Conservation (phyloP, 2,888 invertebrate genomes). For the Diloba caeruleocephala region DNA sequence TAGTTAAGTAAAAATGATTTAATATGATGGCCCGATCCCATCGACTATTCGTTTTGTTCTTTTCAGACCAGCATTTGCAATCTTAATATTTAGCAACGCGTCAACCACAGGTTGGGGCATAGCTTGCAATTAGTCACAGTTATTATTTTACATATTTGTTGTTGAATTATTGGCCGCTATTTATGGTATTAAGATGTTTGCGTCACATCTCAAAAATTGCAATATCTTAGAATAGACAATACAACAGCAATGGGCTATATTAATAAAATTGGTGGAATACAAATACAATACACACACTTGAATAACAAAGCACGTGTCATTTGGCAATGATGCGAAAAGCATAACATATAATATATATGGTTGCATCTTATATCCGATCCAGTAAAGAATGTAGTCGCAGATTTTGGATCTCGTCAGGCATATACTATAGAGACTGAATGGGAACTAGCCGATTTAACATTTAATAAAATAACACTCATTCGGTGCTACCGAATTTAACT, state of each 20-base stretch:
- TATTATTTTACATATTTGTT: too few relatives aligned
- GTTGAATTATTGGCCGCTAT: too few relatives aligned
- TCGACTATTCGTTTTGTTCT: too few relatives aligned
- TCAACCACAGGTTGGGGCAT: too few relatives aligned
- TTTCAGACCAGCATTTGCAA: slow-evolving; percentile 16
- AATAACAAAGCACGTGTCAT: too few relatives aligned
- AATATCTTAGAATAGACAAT: slow-evolving; percentile 30
- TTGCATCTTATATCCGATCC: slow-evolving; percentile 7
- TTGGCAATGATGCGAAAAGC: too few relatives aligned
- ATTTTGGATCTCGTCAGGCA: too few relatives aligned
- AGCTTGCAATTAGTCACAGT: too few relatives aligned
- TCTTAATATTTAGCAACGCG: slow-evolving; percentile 6
- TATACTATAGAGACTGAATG: slow-evolving; percentile 25
- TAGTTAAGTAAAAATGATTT: slow-evolving; percentile 18
- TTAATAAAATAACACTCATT: slow-evolving; percentile 19
- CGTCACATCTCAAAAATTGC: too few relatives aligned
- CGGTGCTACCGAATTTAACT: too few relatives aligned
- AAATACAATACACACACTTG: too few relatives aligned
- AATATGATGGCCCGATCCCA: slow-evolving; percentile 23
- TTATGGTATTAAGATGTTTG: too few relatives aligned
- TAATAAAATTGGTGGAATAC: slow-evolving; percentile 32
- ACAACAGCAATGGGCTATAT: slow-evolving; percentile 35
- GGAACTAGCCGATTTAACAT: slow-evolving; percentile 24
- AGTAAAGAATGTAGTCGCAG: slow-evolving; percentile 1
- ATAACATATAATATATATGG: not conserved